These are phyloP conservation scores for Oostethus manadensis DNA, from an alignment of 2,113 vertebrate species.

Conservation along the genomic window DNA sequence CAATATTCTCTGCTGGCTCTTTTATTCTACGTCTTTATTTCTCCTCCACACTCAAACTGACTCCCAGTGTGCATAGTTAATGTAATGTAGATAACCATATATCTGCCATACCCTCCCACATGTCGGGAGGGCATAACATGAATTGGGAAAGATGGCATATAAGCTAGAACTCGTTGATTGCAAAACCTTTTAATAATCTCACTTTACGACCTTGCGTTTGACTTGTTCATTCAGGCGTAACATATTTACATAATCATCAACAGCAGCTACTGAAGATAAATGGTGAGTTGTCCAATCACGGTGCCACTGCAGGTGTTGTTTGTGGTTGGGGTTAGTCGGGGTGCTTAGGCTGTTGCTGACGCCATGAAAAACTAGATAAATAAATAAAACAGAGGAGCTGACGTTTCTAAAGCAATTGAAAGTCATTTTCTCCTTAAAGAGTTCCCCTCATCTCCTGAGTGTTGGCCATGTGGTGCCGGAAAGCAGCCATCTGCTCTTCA, in stretches of 20 bases:
- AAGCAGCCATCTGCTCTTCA: conserved; percentile 64
- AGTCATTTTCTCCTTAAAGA: conserved; percentile 67
- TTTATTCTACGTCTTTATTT: conserved; percentile 17
- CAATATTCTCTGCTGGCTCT: not conserved
- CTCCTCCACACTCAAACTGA: conserved; percentile 23
- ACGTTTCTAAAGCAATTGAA: conserved; percentile 62
- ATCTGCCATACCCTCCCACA: conserved; percentile 46
- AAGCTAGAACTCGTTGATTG: conserved; percentile 22
- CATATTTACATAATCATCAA: conserved; percentile 47
- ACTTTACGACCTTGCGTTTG: conserved; percentile 40
- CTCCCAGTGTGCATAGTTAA: conserved; percentile 59
- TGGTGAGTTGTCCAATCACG: conserved; percentile 1
- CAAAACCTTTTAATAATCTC: conserved; percentile 46
- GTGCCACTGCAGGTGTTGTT: not conserved
- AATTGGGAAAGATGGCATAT: not conserved
- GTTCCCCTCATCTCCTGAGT: conserved; percentile 52
- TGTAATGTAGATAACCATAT: conserved; percentile 40
- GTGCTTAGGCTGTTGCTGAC: conserved; percentile 16
- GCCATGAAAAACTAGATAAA: conserved; percentile 11
- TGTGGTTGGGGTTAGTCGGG: not conserved
- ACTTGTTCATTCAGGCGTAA: conserved; percentile 40
- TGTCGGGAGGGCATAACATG: conserved; percentile 29
- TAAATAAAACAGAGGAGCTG: conserved; percentile 38
- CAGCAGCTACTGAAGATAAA: not conserved
- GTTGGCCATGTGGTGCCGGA: conserved; percentile 55